phyloP scores from a whole-genome alignment of 2,888 invertebrate genomes.

The Cheilosia vernalis region DNA sequence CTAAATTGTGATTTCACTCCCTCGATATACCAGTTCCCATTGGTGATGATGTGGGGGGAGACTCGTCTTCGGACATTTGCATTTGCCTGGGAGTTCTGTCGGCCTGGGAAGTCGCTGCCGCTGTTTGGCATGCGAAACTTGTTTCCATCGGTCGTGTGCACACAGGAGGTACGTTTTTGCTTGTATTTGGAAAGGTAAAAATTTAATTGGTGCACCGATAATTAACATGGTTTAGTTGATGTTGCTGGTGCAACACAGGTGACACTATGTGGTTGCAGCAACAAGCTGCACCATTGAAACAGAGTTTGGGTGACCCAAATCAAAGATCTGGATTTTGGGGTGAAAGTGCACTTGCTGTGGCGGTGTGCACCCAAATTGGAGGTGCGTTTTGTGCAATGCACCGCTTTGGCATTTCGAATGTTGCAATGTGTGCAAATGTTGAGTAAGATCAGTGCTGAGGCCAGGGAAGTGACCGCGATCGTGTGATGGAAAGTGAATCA shows the following conservation, averaged over 20 bases:
- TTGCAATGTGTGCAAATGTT: not conserved
- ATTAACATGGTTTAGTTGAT: constrained; percentile 64
- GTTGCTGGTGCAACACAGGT: constrained; percentile 41
- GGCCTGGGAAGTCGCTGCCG: constrained; percentile 45
- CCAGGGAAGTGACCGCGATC: not conserved
- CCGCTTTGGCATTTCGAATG: not conserved
- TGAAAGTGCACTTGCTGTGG: constrained; percentile 25
- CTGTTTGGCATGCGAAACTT: constrained; percentile 42
- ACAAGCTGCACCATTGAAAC: constrained; percentile 1
- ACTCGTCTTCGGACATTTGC: constrained; percentile 55
- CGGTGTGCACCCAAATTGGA: constrained; percentile 10
- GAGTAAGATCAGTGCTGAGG: constrained; percentile 13
- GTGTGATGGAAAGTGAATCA: not conserved
- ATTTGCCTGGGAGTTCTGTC: constrained; percentile 41
- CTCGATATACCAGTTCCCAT: constrained; percentile 37
- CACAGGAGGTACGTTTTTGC: constrained; percentile 13
- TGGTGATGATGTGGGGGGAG: constrained; percentile 1
- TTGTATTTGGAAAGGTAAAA: constrained; percentile 52
- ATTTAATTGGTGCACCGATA: constrained; percentile 59
- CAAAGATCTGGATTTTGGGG: constrained; percentile 48
- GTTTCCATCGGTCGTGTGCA: constrained; percentile 50
- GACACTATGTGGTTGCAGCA: constrained; percentile 42
- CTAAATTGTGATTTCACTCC: constrained; percentile 66
- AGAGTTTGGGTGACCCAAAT: constrained; percentile 51
- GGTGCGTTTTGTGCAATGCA: constrained; percentile 23